Percentiles rank a stretch among this genome's conserved stretches.
Evolutionary conservation across 2,113 vertebrate species (phyloP).

Genomic region (Laticauda colubrina): DNA sequence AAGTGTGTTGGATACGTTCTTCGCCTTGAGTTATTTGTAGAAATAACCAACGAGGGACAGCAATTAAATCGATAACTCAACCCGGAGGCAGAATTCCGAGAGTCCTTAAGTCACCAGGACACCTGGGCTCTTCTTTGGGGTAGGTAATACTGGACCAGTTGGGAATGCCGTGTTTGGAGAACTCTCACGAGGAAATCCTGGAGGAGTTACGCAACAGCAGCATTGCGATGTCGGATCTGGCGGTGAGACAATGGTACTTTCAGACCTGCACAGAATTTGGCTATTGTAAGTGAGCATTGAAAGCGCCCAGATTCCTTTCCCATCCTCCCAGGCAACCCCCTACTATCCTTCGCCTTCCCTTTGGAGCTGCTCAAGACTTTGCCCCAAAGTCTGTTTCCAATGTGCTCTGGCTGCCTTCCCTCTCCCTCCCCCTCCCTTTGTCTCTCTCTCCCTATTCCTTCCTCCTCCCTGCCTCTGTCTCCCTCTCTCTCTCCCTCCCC

Average conservation of each 20-base stretch:
- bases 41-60: not conserved
- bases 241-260: slow-evolving; percentile 79
- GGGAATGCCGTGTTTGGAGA: slow-evolving; percentile 67
- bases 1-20: not conserved
- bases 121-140: not conserved
- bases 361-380: not conserved
- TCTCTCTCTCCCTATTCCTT: too few relatives aligned
- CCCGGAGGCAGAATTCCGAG: not conserved
- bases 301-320: too few relatives aligned
- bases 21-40: not conserved
- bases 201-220: slow-evolving; percentile 64
- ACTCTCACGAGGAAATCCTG: slow-evolving; percentile 65
- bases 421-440: not conserved
- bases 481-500: too few relatives aligned
- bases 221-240: slow-evolving; percentile 15
- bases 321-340: not conserved
- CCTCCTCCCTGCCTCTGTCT: too few relatives aligned
- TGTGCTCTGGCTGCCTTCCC: not conserved
- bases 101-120: not conserved
- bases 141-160: not conserved
- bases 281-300: slow-evolving; percentile 72
- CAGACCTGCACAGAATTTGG: slow-evolving; percentile 87
- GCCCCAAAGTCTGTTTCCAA: not conserved
- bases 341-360: not conserved
- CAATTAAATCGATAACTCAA: not conserved